Evolutionary conservation across 2,888 invertebrate genomes (phyloP), one percentile per base, ranked within the genome.

Genomic region (Dicyrtoma fusca): DNA sequence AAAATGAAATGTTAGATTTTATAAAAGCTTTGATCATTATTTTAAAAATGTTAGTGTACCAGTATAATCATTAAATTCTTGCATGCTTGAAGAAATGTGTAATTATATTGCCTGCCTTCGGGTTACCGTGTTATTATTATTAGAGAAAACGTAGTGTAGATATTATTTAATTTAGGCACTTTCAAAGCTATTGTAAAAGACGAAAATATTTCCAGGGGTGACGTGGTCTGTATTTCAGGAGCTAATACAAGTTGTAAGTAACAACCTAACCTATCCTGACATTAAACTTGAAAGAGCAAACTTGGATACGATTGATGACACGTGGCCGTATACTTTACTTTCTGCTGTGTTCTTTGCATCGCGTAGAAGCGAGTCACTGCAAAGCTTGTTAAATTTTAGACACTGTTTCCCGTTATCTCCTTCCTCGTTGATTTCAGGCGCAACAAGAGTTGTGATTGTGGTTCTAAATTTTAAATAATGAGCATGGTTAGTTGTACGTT

Each of bases 301-400:
- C 42, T 76, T 75, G 5, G 80, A 76, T 44, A 79, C 71, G 59
- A 79, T 62, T 23, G 71, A 76, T 21, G 75, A 75, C 2, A 80
- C 76, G 59, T 78, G 77, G 23, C 73, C 73, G 62, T 79, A 80
- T 1, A 80, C 74, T 79, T 78, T 80, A 69, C 75, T 75, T 61
- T 80, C 78, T 1, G 77, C 74, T 10, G 77, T 77, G 1, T 75
- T 71, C 25, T 78, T 74, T 10, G 79, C 80, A 51, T 80, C 80
- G 19, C 75, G 72, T 10, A 80, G 70, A 3, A 78, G 25, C 4
- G 77, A 63, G 23, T 80, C 80, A 53, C 78, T 77, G 71, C 80
- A 80, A 14, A 74, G 68, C 55, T 77, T 78, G 63, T 80, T 76
- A 14, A 75, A 76, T 55, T 76, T 76, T 17, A 49, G n/a, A 55